Evolutionary conservation across 2,797 vertebrate species (phyloP).

Genomic region (Delichon dasypus): DNA sequence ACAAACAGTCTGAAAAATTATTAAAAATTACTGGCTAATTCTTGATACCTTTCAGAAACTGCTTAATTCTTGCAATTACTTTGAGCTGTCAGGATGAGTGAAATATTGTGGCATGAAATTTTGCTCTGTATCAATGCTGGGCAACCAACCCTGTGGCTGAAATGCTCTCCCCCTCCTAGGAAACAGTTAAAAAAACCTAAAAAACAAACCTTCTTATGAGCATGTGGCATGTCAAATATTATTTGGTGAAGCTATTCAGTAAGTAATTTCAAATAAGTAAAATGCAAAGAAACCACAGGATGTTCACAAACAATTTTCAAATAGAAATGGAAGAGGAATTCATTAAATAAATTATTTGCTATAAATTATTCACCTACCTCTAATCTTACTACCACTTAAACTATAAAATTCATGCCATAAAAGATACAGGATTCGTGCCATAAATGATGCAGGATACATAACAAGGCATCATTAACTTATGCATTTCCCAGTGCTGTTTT

Average conservation of each 20-base stretch:
- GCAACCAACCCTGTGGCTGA: not conserved
- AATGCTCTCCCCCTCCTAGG: not conserved
- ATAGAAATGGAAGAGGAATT: slow-evolving; percentile 65
- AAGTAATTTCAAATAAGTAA: slow-evolving; percentile 63
- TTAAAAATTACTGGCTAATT: not conserved
- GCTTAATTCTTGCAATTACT: not conserved
- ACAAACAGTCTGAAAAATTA: not conserved
- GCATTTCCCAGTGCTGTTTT: slow-evolving; percentile 28
- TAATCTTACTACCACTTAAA: slow-evolving; percentile 61
- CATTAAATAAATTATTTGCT: slow-evolving; percentile 69
- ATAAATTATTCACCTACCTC: slow-evolving; percentile 67
- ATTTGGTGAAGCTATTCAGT: slow-evolving; percentile 48
- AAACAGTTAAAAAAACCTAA: not conserved
- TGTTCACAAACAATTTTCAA: slow-evolving; percentile 59
- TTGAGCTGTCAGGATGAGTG: not conserved
- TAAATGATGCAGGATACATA: slow-evolving; percentile 60
- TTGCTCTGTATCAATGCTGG: not conserved
- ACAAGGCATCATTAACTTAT: slow-evolving; percentile 45
- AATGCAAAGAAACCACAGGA: slow-evolving; percentile 50
- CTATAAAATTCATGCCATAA: slow-evolving; percentile 65
- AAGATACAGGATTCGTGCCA: slow-evolving; percentile 51
- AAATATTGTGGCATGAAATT: not conserved
- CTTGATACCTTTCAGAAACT: not conserved
- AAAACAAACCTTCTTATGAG: not conserved
- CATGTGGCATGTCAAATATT: not conserved